A percentile compares a stretch with the other conserved stretches of the same genome.
Conservation (phyloP, 2,113 vertebrate genomes). For the Takifugu bimaculatus region DNA sequence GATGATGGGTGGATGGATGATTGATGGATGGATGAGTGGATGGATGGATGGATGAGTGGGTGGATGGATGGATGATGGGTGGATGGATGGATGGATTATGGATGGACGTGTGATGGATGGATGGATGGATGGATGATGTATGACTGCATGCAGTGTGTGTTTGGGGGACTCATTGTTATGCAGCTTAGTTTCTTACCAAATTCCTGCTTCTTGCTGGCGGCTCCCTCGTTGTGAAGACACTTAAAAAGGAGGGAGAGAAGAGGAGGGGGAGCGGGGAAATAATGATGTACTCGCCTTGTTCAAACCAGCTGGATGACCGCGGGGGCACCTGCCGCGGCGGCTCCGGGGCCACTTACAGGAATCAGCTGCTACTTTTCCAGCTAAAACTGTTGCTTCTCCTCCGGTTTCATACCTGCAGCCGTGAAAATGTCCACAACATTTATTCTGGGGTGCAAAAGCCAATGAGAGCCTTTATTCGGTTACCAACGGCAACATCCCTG, state of each 20-base stretch:
- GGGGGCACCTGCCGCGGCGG: constrained; percentile 7
- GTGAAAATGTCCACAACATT: not conserved
- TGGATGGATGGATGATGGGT: not conserved
- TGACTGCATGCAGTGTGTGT: too few relatives aligned
- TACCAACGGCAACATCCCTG: too few relatives aligned
- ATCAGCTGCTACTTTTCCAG: constrained; percentile 2
- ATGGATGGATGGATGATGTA: not conserved
- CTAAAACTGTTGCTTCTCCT: not conserved
- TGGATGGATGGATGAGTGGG: not conserved
- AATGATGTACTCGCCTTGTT: not conserved
- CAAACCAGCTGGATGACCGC: constrained; percentile 7
- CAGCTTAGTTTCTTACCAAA: constrained; percentile 12
- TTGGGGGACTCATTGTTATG: constrained; percentile 6
- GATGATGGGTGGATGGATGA: not conserved
- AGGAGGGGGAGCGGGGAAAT: constrained; percentile 3
- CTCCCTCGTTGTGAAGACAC: not conserved
- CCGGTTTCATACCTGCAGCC: not conserved
- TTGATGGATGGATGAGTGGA: too few relatives aligned
- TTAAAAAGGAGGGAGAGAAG: not conserved
- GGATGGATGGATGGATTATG: not conserved
- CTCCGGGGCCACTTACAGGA: not conserved
- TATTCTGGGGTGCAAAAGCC: too few relatives aligned
- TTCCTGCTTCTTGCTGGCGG: not conserved
- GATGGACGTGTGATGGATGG: too few relatives aligned
- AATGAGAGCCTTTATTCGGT: too few relatives aligned